Conservation (phyloP, 2,113 vertebrate species). For the Brienomyrus longianalis region DNA sequence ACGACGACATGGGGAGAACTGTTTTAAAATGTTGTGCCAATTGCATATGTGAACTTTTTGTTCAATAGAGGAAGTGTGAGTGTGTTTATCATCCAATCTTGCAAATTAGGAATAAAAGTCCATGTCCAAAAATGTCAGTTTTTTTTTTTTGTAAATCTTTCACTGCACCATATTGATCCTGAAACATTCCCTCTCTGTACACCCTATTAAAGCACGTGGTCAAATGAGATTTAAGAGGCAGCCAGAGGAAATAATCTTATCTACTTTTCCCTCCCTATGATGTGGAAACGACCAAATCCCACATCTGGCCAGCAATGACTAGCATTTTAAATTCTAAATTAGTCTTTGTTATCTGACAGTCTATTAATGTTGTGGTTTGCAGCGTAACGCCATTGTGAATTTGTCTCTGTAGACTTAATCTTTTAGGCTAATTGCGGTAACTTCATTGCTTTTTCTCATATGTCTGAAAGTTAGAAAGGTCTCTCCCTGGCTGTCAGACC, state of each 20-base stretch:
- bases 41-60: not conserved
- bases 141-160: not conserved
- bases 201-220: not conserved
- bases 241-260: not conserved
- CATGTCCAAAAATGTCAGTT: not conserved
- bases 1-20: no score
- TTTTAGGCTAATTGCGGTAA: not conserved
- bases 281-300: not conserved
- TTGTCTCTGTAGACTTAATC: not conserved
- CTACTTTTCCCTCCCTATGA: not conserved
- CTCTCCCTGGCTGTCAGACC: not conserved
- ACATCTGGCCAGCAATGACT: not conserved
- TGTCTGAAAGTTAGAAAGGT: not conserved
- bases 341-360: not conserved
- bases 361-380: not conserved
- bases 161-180: not conserved
- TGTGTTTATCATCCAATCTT: not conserved
- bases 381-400: not conserved
- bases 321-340: not conserved
- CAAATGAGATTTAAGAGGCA: not conserved
- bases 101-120: not conserved
- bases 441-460: not conserved
- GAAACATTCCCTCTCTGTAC: not conserved
- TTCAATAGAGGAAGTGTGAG: not conserved
- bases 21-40: not conserved